These are phyloP conservation scores for Struthidea cinerea DNA, from an alignment of 2,113 vertebrate genomes.

Conservation along the genomic window DNA sequence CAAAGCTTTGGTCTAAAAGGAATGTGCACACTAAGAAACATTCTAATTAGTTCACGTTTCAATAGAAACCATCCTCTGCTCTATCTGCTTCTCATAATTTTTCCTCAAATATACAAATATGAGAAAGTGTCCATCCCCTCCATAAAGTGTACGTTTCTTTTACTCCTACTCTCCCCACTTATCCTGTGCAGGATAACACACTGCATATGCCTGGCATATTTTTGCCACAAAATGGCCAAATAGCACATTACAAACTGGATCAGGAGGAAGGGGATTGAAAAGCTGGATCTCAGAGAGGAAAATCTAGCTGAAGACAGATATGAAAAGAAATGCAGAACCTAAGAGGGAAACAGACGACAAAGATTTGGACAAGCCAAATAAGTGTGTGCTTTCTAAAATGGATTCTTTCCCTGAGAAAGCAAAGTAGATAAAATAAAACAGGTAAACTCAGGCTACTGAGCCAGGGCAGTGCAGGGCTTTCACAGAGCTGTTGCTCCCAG, in stretches of 20 bases:
- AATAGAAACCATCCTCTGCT: not conserved
- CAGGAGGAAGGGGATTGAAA: not conserved
- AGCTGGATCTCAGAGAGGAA: not conserved
- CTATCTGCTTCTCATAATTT: not conserved
- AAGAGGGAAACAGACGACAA: not conserved
- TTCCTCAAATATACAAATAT: not conserved
- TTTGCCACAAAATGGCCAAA: slow-evolving; percentile 10
- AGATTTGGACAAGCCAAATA: not conserved
- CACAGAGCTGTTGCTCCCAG: not conserved
- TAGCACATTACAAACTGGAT: not conserved
- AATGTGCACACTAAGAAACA: not conserved
- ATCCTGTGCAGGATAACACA: not conserved
- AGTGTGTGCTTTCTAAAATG: not conserved
- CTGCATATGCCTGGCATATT: not conserved
- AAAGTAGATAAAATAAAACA: not conserved
- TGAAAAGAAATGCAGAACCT: not conserved
- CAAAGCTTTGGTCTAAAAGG: not conserved
- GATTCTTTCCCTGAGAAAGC: not conserved
- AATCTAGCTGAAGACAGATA: not conserved
- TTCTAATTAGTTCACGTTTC: not conserved
- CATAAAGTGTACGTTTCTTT: not conserved
- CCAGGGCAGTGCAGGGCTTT: not conserved
- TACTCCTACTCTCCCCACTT: not conserved
- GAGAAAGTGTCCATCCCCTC: not conserved
- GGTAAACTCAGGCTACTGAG: not conserved